Evolutionary conservation across 2,888 invertebrate genomes (phyloP).

Genomic region (Mylabris sibirica): DNA sequence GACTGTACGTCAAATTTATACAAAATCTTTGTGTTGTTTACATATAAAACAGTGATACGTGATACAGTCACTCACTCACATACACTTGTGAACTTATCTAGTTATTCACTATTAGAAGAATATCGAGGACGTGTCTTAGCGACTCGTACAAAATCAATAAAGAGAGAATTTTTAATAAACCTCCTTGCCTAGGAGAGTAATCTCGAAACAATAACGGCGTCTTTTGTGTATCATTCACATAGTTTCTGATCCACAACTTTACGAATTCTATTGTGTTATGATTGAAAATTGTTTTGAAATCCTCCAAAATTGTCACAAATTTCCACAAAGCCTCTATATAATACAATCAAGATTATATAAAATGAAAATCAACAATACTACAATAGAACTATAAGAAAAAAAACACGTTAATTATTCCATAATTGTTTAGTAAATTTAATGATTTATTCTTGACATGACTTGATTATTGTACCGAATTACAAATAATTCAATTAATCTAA

Average conservation of each 20-base stretch:
- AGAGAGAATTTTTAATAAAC: background rate
- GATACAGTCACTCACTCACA: background rate
- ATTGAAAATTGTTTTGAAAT: background rate
- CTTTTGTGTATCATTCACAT: background rate
- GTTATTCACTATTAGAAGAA: too few relatives aligned
- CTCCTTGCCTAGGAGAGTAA: background rate
- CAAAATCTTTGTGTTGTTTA: constrained; percentile 13
- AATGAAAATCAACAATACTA: background rate
- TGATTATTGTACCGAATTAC: background rate
- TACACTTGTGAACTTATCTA: background rate
- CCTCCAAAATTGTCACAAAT: background rate
- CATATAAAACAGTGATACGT: constrained; percentile 16
- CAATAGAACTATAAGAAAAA: background rate
- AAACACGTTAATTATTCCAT: background rate
- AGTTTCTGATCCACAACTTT: background rate
- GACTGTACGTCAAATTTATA: constrained; percentile 29
- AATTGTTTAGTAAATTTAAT: too few relatives aligned
- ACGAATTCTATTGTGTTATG: background rate
- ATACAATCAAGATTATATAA: background rate
- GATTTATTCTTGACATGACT: too few relatives aligned
- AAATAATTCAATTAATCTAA: background rate
- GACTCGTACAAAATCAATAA: background rate
- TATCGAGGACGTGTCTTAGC: too few relatives aligned
- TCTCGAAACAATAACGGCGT: background rate
- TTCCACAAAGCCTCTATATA: background rate